A percentile compares a stretch with the other conserved stretches of the same genome.
Conservation (phyloP, 2,113 vertebrate genomes). For the cattle (Bos taurus) region ARS-UCD2.0 NC_037356.1:39911001-39911500, state of each 20-base stretch:
- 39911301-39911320: background rate
- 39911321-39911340: background rate
- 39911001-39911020: background rate
- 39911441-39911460: background rate
- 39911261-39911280: background rate
- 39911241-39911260: background rate
- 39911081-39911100: background rate
- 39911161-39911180: background rate
- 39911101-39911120: background rate
- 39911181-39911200: background rate
- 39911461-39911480: background rate
- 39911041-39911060: background rate
- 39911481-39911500: background rate
- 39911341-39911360: background rate
- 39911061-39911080: background rate
- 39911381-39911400: background rate
- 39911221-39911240: background rate
- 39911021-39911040: background rate
- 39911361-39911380: background rate
- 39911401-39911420: background rate
- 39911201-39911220: background rate
- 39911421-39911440: background rate
- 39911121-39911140: fast-evolving
- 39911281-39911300: background rate
- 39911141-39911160: background rate